A percentile compares a stretch with the other conserved stretches of the same genome.
phyloP scores from a whole-genome alignment of 2,113 vertebrate species.

The Monarcha castaneiventris region DNA sequence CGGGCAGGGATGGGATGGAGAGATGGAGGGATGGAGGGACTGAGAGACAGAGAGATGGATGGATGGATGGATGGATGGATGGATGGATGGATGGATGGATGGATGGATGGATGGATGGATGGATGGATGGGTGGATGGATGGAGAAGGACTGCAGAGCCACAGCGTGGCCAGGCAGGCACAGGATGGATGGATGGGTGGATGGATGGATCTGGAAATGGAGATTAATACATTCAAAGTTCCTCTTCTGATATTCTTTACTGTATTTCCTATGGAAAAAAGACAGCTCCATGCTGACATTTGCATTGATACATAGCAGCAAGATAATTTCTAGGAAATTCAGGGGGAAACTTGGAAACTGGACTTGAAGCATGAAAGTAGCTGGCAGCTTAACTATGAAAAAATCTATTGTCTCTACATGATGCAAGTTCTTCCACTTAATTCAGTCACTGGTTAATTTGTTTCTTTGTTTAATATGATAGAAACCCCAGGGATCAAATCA shows the following conservation, averaged over 20 bases:
- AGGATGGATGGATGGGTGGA: not conserved
- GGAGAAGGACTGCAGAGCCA: not conserved
- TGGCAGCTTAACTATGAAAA: conserved; percentile 33
- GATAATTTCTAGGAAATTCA: not conserved
- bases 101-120: not conserved
- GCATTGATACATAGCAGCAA: not conserved
- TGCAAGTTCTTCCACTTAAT: conserved; percentile 62
- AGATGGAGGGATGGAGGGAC: not conserved
- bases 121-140: not conserved
- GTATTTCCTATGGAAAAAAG: not conserved
- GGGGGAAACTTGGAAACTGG: not conserved
- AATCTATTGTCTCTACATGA: conserved; percentile 35
- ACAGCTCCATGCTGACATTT: not conserved
- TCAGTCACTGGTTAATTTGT: conserved; percentile 61
- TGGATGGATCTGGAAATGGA: not conserved
- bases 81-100: not conserved
- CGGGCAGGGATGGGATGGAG: fast-evolving
- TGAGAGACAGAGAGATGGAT: not conserved
- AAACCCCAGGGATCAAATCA: conserved; percentile 63
- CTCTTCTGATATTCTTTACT: not conserved
- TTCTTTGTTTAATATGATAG: conserved; percentile 69
- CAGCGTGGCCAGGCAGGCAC: not conserved
- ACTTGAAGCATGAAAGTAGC: not conserved
- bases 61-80: not conserved
- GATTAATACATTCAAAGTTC: not conserved